Evolutionary conservation across 2,888 invertebrate species (phyloP).

Genomic region (Drosophila nigricruria): DNA sequence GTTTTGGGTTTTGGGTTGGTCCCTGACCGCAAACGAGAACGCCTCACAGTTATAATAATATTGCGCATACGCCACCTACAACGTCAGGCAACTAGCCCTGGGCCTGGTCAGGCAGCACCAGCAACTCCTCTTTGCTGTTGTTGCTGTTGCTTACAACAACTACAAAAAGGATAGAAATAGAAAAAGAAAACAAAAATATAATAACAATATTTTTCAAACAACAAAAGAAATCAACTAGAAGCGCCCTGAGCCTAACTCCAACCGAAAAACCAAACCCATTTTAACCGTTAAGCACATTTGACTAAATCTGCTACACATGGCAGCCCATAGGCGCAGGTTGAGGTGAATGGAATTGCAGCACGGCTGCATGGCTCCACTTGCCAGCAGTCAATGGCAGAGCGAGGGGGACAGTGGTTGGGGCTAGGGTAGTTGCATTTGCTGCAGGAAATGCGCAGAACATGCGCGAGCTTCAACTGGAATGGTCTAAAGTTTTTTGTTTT

Average conservation of each 20-base stretch:
- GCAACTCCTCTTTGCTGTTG: slow-evolving; percentile 73
- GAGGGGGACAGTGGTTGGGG: not conserved
- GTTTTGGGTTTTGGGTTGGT: slow-evolving; percentile 71
- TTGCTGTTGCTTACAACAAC: slow-evolving; percentile 46
- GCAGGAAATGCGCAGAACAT: slow-evolving; percentile 71
- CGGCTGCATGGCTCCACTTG: slow-evolving; percentile 11
- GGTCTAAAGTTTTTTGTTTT: slow-evolving; percentile 47
- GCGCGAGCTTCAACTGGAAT: slow-evolving; percentile 70
- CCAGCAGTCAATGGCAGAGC: slow-evolving; percentile 11
- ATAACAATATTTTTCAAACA: slow-evolving; percentile 79
- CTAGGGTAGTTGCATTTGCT: slow-evolving; percentile 51
- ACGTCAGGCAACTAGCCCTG: slow-evolving; percentile 50
- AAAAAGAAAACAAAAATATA: slow-evolving; percentile 54
- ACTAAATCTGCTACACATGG: slow-evolving; percentile 80
- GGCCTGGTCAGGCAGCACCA: slow-evolving; percentile 42
- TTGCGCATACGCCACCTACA: slow-evolving; percentile 81
- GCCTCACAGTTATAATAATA: slow-evolving; percentile 78
- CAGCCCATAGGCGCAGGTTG: slow-evolving; percentile 48
- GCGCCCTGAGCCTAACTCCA: slow-evolving; percentile 66
- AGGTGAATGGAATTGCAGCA: slow-evolving; percentile 52
- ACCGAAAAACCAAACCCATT: slow-evolving; percentile 78
- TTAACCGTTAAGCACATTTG: slow-evolving; percentile 81
- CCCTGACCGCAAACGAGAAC: slow-evolving; percentile 75
- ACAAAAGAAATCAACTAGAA: slow-evolving; percentile 82
- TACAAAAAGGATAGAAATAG: not conserved